Percentiles rank a stretch among this genome's conserved stretches.
Evolutionary conservation across 2,797 vertebrate genomes (phyloP).

Genomic region (Crocodylus rhombifer): DNA sequence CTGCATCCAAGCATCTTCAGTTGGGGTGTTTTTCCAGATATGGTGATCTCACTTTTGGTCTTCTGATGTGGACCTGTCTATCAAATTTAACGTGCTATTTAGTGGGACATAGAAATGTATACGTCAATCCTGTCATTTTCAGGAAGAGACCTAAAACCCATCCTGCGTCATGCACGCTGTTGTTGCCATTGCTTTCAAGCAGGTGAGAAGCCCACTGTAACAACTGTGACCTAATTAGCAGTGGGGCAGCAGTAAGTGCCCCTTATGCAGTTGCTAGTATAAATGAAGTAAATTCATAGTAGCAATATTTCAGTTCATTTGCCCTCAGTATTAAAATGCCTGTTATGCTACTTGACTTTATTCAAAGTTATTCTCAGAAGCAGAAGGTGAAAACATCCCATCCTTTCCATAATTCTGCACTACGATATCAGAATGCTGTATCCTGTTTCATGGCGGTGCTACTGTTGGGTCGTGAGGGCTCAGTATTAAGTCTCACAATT

Average conservation of each 20-base stretch:
- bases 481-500: background rate
- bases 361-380: slow-evolving; percentile 17
- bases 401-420: background rate
- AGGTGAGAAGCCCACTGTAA: slow-evolving; percentile 40
- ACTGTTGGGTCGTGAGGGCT: background rate
- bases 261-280: slow-evolving; percentile 17
- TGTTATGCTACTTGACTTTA: slow-evolving; percentile 17
- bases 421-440: background rate
- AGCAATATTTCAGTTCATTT: background rate
- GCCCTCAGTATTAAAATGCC: background rate
- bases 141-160: slow-evolving; percentile 30
- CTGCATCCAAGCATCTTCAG: background rate
- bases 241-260: background rate
- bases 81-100: slow-evolving; percentile 54
- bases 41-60: background rate
- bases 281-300: slow-evolving; percentile 34
- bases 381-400: background rate
- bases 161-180: slow-evolving; percentile 17
- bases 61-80: background rate
- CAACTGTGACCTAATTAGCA: background rate
- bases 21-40: too few species aligned
- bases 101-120: slow-evolving; percentile 24
- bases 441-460: background rate
- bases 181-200: slow-evolving; percentile 37
- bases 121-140: slow-evolving; percentile 17